phyloP scores from a whole-genome alignment of 1,140 invertebrate genomes.

The Lepidurus couesii region DNA sequence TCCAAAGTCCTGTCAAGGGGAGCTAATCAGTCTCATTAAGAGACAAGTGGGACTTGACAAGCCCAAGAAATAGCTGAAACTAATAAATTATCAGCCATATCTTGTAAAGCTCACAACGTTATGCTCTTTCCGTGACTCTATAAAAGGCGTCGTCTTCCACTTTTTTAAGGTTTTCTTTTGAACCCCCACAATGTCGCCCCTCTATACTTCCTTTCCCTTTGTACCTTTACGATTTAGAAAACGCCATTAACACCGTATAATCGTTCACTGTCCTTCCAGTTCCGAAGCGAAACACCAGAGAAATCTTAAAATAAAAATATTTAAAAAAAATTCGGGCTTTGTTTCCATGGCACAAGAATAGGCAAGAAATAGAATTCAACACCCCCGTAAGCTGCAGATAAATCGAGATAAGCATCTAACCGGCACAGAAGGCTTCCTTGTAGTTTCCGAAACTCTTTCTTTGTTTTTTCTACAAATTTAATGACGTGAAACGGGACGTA shows the following conservation, averaged over 20 bases:
- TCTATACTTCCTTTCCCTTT: neutral
- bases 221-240: neutral
- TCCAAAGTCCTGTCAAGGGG: neutral
- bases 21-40: constrained; percentile 11
- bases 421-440: too few relatives aligned
- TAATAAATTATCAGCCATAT: neutral
- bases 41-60: constrained; percentile 8
- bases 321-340: too few relatives aligned
- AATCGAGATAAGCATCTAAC: too few relatives aligned
- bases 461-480: too few relatives aligned
- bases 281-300: neutral
- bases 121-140: neutral
- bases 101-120: neutral
- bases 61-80: neutral
- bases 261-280: neutral
- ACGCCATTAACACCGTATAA: neutral
- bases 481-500: too few relatives aligned
- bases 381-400: too few relatives aligned
- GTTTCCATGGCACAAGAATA: too few relatives aligned
- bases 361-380: too few relatives aligned
- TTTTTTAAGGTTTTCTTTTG: neutral
- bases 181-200: neutral
- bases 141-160: too few relatives aligned
- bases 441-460: too few relatives aligned
- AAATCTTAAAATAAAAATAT: too few relatives aligned